Evolutionary conservation across 2,888 invertebrate species (phyloP).

Genomic region (Ornithoptera alexandrae): DNA sequence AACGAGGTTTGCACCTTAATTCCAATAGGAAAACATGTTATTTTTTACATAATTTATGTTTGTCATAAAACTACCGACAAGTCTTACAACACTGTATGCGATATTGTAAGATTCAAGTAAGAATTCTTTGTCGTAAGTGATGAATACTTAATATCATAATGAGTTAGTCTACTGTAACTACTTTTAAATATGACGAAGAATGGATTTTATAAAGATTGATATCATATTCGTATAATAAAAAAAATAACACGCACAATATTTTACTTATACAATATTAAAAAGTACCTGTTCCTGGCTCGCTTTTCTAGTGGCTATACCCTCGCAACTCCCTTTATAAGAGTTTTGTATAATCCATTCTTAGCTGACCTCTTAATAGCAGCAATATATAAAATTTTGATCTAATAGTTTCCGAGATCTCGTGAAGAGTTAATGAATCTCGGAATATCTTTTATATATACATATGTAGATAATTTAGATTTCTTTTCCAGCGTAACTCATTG

Average conservation of each 20-base stretch:
- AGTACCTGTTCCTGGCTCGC: no score
- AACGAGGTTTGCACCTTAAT: conserved; percentile 24
- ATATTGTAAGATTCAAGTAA: background rate
- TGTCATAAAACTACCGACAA: background rate
- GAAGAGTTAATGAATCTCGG: no score
- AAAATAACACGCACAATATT: background rate
- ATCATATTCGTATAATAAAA: background rate
- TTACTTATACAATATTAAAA: no score
- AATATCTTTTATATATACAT: no score
- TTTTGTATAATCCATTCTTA: no score
- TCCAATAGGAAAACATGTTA: conserved; percentile 2
- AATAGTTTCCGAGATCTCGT: no score
- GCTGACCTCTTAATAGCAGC: no score
- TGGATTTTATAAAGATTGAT: background rate
- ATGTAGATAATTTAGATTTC: background rate
- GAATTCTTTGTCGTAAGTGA: background rate
- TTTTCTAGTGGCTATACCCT: no score
- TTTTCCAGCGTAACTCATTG: background rate
- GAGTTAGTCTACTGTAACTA: background rate
- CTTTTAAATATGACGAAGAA: background rate
- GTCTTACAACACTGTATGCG: background rate
- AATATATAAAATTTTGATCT: no score
- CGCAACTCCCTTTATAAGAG: no score
- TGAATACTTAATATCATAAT: background rate
- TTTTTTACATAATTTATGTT: background rate